Base-by-base conservation (phyloP, 2,797 vertebrate genomes). In the Australoheros facetus region DNA sequence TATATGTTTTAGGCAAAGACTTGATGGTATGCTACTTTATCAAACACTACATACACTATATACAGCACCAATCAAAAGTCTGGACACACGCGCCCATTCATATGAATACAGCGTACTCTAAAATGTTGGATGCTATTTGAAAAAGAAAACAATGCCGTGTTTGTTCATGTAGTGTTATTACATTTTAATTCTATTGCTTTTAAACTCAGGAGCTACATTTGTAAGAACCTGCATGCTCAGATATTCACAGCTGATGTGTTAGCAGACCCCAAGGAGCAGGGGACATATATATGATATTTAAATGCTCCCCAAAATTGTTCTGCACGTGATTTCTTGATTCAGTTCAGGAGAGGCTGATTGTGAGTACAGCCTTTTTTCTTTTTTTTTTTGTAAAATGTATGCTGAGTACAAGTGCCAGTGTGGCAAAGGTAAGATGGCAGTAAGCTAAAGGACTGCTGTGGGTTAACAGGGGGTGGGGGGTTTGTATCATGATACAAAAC, bases 301-400 rank as follows among this genome's bases (percentile, higher is more conserved):
- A 79, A 84, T 85, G 82, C 69, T 72, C 21, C 14, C 16, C 69
- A 54, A 77, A 87, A 75, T 53, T 73, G 45, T 64, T 71, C 71
- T 56, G 21, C 69, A 56, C 32, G 53, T 78, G 54, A 69, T 75
- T 79, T 53, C 60, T 82, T 84, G 69, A 79, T 78, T 81, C 59
- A 56, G 48, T 48, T 16, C 51, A 79, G 53, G 28, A 21, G 74
- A 76, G 45, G 59, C 53, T 81, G 64, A 69, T 0, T 51, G 21
- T 71, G 30, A 77, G 73, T 53, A 9, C 32, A 58, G 57, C 48
- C 39, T 77, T 79, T 78, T 62, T 16, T 71, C n/a, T 76, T 56
- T 26, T 78, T 11, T 58, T 34, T 8, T 34, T 8, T 78, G 42
- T 23, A 71, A 83, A 73, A 75, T 57, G 14, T 23, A 39, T 28